phyloP scores from a whole-genome alignment of 2,888 invertebrate species.

The Buathra laborator region DNA sequence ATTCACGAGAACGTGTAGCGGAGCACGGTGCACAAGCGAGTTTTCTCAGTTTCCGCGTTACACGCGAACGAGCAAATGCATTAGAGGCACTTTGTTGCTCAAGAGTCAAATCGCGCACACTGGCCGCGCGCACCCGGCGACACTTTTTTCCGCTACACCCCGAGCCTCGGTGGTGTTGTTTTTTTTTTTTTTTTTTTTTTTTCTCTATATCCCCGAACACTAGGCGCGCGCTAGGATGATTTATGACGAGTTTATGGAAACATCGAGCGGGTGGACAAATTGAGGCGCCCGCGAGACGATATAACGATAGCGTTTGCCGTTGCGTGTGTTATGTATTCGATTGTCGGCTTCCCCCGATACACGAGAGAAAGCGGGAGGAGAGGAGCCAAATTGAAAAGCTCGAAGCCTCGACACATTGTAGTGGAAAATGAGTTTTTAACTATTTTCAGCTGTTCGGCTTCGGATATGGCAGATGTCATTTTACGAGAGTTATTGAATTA shows the following conservation, averaged over 20 bases:
- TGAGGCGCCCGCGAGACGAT: slow-evolving; percentile 55
- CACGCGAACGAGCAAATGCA: slow-evolving; percentile 19
- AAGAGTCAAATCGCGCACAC: slow-evolving; percentile 29
- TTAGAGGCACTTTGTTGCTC: slow-evolving; percentile 15
- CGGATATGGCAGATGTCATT: slow-evolving; percentile 57
- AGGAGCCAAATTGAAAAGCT: slow-evolving; percentile 25
- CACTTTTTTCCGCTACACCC: slow-evolving; percentile 18
- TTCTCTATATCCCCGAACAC: not conserved
- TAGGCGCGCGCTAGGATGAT: slow-evolving; percentile 59
- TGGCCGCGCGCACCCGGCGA: slow-evolving; percentile 27
- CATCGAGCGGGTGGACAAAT: slow-evolving; percentile 61
- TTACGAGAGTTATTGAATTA: slow-evolving; percentile 64
- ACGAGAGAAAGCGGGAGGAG: slow-evolving; percentile 36
- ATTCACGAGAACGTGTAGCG: too few species aligned
- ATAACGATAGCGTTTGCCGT: slow-evolving; percentile 19
- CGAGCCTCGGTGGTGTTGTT: not conserved
- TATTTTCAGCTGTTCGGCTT: slow-evolving; percentile 65
- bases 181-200: not conserved
- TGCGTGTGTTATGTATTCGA: not conserved
- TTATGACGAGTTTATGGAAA: slow-evolving; percentile 67
- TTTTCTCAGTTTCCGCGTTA: too few species aligned
- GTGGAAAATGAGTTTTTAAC: slow-evolving; percentile 69
- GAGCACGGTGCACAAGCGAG: too few species aligned
- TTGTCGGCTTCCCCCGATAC: slow-evolving; percentile 11
- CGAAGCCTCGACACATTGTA: slow-evolving; percentile 34